Percentiles rank a stretch among this genome's conserved stretches.
Evolutionary conservation across 2,888 invertebrate species (phyloP).

Genomic region (Aporophyla lueneburgensis): DNA sequence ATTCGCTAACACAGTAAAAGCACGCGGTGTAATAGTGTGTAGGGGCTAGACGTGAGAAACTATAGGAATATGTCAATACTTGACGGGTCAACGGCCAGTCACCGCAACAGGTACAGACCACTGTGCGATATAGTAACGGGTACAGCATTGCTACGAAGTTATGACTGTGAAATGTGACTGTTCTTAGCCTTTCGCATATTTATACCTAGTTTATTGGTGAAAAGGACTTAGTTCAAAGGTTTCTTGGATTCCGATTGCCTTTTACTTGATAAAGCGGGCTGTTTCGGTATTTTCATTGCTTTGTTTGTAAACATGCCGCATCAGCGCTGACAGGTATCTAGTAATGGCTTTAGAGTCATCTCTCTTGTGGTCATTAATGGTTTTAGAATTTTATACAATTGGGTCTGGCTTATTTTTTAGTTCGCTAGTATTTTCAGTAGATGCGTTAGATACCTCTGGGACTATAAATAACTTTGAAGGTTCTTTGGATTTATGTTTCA

Average conservation of each 20-base stretch:
- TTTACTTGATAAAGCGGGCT: neutral
- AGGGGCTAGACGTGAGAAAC: constrained; percentile 88
- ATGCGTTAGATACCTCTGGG: too few species aligned
- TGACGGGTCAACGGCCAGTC: constrained; percentile 89
- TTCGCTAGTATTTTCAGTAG: neutral
- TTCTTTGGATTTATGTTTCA: neutral
- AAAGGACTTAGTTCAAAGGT: constrained; percentile 33
- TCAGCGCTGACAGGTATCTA: constrained; percentile 12
- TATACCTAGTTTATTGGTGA: constrained; percentile 52
- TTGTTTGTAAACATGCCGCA: neutral
- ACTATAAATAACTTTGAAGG: too few species aligned
- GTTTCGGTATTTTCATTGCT: constrained; percentile 18
- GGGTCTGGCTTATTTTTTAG: neutral
- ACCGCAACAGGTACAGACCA: constrained; percentile 83
- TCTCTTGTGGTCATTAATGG: neutral
- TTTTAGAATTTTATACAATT: constrained; percentile 5
- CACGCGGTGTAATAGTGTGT: constrained; percentile 77
- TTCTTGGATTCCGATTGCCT: constrained; percentile 5
- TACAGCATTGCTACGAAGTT: constrained; percentile 67
- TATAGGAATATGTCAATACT: constrained; percentile 91
- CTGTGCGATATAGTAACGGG: constrained; percentile 84
- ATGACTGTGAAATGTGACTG: constrained; percentile 67
- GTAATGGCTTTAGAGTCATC: neutral
- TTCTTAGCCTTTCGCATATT: constrained; percentile 56
- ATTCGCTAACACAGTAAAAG: constrained; percentile 76